Percentiles rank a stretch among this genome's conserved stretches.
Conservation (phyloP, 2,888 invertebrate genomes). For the Eucera pruinosa region DNA sequence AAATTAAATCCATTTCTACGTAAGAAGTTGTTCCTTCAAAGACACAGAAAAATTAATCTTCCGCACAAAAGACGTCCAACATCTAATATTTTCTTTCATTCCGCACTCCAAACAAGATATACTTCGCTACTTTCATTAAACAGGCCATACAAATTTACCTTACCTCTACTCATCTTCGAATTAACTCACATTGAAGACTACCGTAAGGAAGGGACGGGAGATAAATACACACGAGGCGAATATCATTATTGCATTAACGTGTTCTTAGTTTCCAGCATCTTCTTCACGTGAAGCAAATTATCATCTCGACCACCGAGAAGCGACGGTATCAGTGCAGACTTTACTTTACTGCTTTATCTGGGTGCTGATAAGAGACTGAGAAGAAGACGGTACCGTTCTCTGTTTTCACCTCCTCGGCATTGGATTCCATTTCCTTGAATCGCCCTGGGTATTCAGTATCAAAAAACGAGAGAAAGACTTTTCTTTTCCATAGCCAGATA, state of each 20-base stretch:
- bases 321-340: slow-evolving; percentile 23
- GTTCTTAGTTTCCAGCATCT: neutral
- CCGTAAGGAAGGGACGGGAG: neutral
- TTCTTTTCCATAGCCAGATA: no score
- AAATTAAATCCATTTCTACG: neutral
- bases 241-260: slow-evolving; percentile 22
- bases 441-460: neutral
- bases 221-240: neutral
- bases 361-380: no score
- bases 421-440: slow-evolving; percentile 35
- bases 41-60: neutral
- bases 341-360: slow-evolving; percentile 47
- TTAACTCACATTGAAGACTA: neutral
- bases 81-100: neutral
- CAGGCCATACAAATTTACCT: neutral
- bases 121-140: neutral
- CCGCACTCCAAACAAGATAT: neutral
- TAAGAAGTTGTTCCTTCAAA: neutral
- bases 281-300: slow-evolving; percentile 31
- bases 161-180: no score
- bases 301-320: slow-evolving; percentile 16
- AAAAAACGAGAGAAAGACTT: slow-evolving; percentile 14
- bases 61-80: neutral
- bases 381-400: slow-evolving; percentile 30
- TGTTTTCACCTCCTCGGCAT: slow-evolving; percentile 24